phyloP scores from a whole-genome alignment of 2,113 vertebrate species.

The Dasyprocta punctata region DNA sequence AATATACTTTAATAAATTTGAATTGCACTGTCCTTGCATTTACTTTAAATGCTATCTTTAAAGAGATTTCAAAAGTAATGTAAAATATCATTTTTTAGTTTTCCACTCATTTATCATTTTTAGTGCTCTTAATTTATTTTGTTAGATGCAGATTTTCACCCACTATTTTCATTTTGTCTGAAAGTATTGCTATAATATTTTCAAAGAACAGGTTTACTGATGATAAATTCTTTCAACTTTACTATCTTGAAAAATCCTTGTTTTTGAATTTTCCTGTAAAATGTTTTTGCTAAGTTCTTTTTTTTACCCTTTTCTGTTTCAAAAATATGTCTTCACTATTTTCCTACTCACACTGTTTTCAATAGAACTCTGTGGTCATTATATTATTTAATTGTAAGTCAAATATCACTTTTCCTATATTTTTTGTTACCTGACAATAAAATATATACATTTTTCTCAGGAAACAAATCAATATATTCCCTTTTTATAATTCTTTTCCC shows the following conservation, averaged over 20 bases:
- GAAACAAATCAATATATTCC: neutral
- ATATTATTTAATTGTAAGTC: neutral
- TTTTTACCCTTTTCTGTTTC: neutral
- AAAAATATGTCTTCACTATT: neutral
- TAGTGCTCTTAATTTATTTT: neutral
- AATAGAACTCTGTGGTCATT: neutral
- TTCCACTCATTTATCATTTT: neutral
- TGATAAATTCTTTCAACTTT: neutral
- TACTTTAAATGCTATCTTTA: neutral
- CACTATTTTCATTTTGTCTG: neutral
- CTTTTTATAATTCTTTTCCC: neutral
- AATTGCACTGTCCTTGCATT: neutral
- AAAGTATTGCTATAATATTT: neutral
- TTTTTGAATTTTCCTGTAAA: neutral
- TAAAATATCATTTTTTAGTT: neutral
- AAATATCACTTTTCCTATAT: neutral
- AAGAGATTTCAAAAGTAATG: neutral
- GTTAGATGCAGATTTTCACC: neutral
- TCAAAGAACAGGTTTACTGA: neutral
- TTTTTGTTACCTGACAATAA: neutral
- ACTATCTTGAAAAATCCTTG: neutral
- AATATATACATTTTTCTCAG: neutral
- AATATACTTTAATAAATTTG: neutral
- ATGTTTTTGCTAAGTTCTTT: neutral
- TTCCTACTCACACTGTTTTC: neutral